A percentile compares a stretch with the other conserved stretches of the same genome.
These are phyloP conservation scores for Azorinus chamasolen DNA, from an alignment of 2,888 invertebrate species.

Conservation along the genomic window DNA sequence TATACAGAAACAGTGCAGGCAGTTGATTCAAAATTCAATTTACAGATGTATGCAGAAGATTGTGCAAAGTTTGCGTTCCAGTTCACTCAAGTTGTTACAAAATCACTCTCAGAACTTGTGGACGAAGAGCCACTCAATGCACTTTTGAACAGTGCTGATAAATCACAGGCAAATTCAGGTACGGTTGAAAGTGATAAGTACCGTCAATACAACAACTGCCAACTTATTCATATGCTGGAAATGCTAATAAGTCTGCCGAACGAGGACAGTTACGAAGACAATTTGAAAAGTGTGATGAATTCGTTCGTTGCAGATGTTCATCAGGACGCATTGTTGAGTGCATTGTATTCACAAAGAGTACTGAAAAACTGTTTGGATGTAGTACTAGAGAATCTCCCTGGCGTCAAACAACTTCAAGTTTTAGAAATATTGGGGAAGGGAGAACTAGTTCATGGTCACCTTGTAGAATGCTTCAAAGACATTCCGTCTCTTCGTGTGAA, in stretches of 20 bases:
- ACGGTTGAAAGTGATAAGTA: slow-evolving; percentile 12
- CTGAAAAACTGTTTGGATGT: slow-evolving; percentile 89
- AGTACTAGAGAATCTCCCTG: slow-evolving; percentile 92
- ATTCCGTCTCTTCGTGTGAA: slow-evolving; percentile 91
- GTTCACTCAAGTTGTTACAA: neutral
- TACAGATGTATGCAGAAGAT: slow-evolving; percentile 8
- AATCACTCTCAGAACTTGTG: neutral
- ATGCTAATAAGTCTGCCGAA: slow-evolving; percentile 51
- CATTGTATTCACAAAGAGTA: slow-evolving; percentile 46
- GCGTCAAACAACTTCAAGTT: slow-evolving; percentile 91
- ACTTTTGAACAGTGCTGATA: neutral
- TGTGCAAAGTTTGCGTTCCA: slow-evolving; percentile 19
- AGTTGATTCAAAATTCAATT: no score
- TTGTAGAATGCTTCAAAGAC: slow-evolving; percentile 86
- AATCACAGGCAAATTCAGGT: neutral
- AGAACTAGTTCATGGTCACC: slow-evolving; percentile 61
- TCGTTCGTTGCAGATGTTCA: slow-evolving; percentile 61
- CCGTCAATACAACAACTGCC: slow-evolving; percentile 25
- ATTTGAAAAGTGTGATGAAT: slow-evolving; percentile 49
- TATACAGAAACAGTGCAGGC: slow-evolving; percentile 86
- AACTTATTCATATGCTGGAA: slow-evolving; percentile 50
- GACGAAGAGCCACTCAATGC: neutral
- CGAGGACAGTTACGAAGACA: slow-evolving; percentile 45
- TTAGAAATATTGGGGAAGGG: slow-evolving; percentile 78
- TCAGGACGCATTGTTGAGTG: slow-evolving; percentile 65